Percentiles rank a stretch among this genome's conserved stretches.
Evolutionary conservation across 2,888 invertebrate genomes (phyloP).

Genomic region (Mimumesa dahlbomi): DNA sequence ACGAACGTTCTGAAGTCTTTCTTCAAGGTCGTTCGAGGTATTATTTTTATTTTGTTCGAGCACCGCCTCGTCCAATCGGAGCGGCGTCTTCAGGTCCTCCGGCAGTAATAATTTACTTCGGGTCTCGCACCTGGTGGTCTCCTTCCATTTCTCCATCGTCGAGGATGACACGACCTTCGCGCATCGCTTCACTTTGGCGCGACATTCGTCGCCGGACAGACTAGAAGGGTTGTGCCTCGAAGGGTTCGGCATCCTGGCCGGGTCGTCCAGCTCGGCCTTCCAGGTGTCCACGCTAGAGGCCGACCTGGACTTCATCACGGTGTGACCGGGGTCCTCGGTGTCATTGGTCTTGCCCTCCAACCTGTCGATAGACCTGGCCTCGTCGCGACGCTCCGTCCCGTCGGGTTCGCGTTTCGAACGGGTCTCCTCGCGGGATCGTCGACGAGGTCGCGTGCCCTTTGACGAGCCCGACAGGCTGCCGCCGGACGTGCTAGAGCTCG

Average conservation of each 20-base stretch:
- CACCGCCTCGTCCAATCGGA: slow-evolving; percentile 69
- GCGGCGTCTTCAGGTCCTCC: slow-evolving; percentile 74
- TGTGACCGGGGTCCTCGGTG: slow-evolving; percentile 24
- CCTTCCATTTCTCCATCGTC: slow-evolving; percentile 75
- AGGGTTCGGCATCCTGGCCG: slow-evolving; percentile 49
- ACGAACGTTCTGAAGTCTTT: slow-evolving; percentile 51
- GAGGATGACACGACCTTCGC: slow-evolving; percentile 71
- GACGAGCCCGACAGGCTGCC: slow-evolving; percentile 60
- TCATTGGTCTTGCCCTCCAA: slow-evolving; percentile 37
- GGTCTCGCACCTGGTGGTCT: slow-evolving; percentile 68
- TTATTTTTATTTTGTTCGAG: slow-evolving; percentile 37
- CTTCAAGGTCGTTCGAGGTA: slow-evolving; percentile 31
- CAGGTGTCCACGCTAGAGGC: slow-evolving; percentile 73
- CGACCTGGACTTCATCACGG: slow-evolving; percentile 72
- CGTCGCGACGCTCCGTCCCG: slow-evolving; percentile 48
- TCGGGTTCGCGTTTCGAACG: slow-evolving; percentile 61
- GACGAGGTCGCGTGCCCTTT: slow-evolving; percentile 65
- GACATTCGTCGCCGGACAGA: slow-evolving; percentile 61
- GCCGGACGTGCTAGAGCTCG: slow-evolving; percentile 38
- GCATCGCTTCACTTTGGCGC: slow-evolving; percentile 65
- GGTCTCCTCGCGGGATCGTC: slow-evolving; percentile 70
- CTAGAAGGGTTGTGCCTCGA: slow-evolving; percentile 67
- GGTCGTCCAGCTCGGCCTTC: slow-evolving; percentile 64
- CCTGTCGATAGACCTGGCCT: slow-evolving; percentile 57
- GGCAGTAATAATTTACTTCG: slow-evolving; percentile 70